phyloP scores from a whole-genome alignment of 2,797 vertebrate genomes.

The Acanthis flammea region DNA sequence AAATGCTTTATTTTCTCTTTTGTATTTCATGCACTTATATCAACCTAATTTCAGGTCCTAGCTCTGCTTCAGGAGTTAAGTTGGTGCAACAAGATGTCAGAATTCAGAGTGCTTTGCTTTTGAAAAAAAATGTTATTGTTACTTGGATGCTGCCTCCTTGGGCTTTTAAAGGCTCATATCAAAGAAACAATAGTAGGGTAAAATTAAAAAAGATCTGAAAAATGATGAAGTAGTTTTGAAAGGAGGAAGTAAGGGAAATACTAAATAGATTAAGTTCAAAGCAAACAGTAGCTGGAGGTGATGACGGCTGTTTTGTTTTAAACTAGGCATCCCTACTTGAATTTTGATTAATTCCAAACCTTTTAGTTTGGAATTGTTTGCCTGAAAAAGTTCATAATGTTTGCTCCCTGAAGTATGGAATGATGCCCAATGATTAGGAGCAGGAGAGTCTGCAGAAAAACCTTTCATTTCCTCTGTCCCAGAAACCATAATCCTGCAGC shows the following conservation, averaged over 20 bases:
- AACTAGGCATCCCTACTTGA: background rate
- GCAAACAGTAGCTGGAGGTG: conserved; percentile 33
- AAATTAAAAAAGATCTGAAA: conserved; percentile 27
- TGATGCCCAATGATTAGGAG: background rate
- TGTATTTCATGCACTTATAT: background rate
- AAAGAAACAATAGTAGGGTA: background rate
- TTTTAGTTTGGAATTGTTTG: conserved; percentile 4
- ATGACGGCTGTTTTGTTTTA: conserved; percentile 45
- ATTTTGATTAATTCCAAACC: background rate
- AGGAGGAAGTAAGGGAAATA: conserved; percentile 31
- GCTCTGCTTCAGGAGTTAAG: background rate
- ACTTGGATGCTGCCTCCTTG: background rate
- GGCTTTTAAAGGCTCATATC: background rate
- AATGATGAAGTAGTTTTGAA: conserved; percentile 18
- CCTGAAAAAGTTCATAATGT: conserved; percentile 11
- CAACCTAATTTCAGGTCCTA: background rate
- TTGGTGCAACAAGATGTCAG: background rate
- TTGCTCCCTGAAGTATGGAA: conserved; percentile 20
- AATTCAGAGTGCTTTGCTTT: background rate
- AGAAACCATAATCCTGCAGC: conserved; percentile 57
- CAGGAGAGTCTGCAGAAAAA: conserved; percentile 47
- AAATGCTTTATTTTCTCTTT: background rate
- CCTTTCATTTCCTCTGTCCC: conserved; percentile 71
- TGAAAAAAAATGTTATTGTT: background rate
- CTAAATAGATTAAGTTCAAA: conserved; percentile 49